Base-by-base conservation (phyloP, 2,797 vertebrate species). In the Catamblyrhynchus diadema region DNA sequence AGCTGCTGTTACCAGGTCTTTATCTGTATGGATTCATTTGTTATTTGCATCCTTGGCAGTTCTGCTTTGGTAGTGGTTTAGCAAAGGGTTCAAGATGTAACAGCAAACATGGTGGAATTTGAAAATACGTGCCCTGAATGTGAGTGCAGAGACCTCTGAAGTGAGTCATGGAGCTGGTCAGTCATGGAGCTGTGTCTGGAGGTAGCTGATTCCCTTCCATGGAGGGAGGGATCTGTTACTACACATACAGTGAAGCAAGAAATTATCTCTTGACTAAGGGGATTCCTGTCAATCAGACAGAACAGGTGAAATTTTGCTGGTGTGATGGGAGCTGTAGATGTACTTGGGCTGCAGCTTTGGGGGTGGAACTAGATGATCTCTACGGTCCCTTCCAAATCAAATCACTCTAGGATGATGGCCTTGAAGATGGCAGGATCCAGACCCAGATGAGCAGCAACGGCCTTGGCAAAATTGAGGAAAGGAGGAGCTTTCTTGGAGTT, bases 281-380 rank as follows among this genome's bases (percentile, higher is more conserved):
- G 45, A 12, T n/a, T 86, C 62, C 53, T 4, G 10, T 32, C 77
- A 65, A 2, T 71, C 47, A 30, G 24, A 39, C 3, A 4, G 25
- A 50, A 33, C 0, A 3, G 4, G 18, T 28, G 16, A 16, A 62
- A 17, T 7, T 25, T 10, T 4, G 1, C 24, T 12, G 44, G 20
- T 35, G 2, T 5, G 53, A 18, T 6, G 47, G 48, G 70, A 86
- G 13, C 50, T 48, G 42, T 6, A 8, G 69, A 21, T 8, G 37
- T 13, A 3, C 25, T 73, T 53, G 51, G 60, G 88, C n/a, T 79
- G n/a, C 59, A 64, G 50, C 13, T 65, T 39, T 51, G 5, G 16
- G 28, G 9, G 8, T 1, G 28, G 44, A 51, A 45, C 19, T 19
- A n/a, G 53, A n/a, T 59, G 27, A 37, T 16, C 12, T 39, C n/a